These are phyloP conservation scores for Camponotus fellah DNA, from an alignment of 2,888 invertebrate species.

Conservation along the genomic window DNA sequence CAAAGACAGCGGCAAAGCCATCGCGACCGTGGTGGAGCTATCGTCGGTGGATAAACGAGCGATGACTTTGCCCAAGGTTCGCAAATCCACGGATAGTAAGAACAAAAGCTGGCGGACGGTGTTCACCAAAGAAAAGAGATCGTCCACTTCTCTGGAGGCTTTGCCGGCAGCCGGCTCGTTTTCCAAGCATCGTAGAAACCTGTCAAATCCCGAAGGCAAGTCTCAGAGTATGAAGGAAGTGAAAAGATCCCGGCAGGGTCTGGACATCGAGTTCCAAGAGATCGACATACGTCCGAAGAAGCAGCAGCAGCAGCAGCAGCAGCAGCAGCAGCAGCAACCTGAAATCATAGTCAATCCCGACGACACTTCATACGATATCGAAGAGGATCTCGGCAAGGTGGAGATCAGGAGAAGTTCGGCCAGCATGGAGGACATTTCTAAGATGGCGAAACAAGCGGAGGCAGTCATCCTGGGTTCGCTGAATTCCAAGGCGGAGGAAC, in stretches of 20 bases:
- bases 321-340: conserved; percentile 71
- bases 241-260: conserved; percentile 59
- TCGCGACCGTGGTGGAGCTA: conserved; percentile 74
- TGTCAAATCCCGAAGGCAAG: conserved; percentile 83
- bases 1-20: conserved; percentile 75
- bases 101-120: conserved; percentile 84
- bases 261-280: conserved; percentile 78
- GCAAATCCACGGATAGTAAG: conserved; percentile 81
- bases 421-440: conserved; percentile 85
- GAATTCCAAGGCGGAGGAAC: conserved; percentile 80
- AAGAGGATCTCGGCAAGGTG: conserved; percentile 79
- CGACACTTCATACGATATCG: conserved; percentile 70
- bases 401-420: conserved; percentile 84
- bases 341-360: conserved; percentile 80
- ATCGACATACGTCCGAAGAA: conserved; percentile 77
- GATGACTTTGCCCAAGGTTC: conserved; percentile 83
- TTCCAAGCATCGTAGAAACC: conserved; percentile 80
- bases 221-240: conserved; percentile 64
- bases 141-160: conserved; percentile 83
- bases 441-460: conserved; percentile 82
- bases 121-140: conserved; percentile 83
- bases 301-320: conserved; percentile 63
- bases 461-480: conserved; percentile 75
- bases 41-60: conserved; percentile 81
- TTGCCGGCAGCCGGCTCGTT: conserved; percentile 74